phyloP scores from a whole-genome alignment of 2,888 invertebrate genomes.

The Sphecodes monilicornis region DNA sequence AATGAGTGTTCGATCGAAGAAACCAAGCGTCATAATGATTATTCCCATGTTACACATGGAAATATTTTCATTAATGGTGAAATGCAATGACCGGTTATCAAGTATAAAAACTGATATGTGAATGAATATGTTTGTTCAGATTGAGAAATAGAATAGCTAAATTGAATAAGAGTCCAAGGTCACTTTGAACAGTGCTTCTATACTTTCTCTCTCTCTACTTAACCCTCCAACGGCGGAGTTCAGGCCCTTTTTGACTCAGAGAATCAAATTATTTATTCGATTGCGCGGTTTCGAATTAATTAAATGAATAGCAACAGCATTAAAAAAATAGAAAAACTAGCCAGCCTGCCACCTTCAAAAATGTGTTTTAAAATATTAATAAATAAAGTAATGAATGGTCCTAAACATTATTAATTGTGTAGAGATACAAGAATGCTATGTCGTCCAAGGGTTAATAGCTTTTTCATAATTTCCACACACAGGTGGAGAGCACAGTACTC shows the following conservation, averaged over 20 bases:
- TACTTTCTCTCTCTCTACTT: too few species aligned
- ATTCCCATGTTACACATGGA: conserved; percentile 12
- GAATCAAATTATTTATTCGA: not conserved
- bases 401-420: not conserved
- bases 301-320: not conserved
- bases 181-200: too few species aligned
- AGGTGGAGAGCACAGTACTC: not conserved
- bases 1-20: conserved; percentile 11
- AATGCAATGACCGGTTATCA: not conserved
- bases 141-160: not conserved
- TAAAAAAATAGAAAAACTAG: too few species aligned
- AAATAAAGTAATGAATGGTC: not conserved
- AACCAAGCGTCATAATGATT: conserved; percentile 8
- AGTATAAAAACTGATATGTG: not conserved
- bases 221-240: not conserved
- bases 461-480: not conserved
- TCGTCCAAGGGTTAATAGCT: not conserved
- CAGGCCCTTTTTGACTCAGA: not conserved
- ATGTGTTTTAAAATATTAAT: not conserved
- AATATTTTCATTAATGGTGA: conserved; percentile 8
- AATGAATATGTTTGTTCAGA: conserved; percentile 8
- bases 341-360: not conserved
- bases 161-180: too few species aligned
- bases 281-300: not conserved
- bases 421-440: not conserved